Conservation (phyloP, 1,140 invertebrate species). For the Halesus radiatus region DNA sequence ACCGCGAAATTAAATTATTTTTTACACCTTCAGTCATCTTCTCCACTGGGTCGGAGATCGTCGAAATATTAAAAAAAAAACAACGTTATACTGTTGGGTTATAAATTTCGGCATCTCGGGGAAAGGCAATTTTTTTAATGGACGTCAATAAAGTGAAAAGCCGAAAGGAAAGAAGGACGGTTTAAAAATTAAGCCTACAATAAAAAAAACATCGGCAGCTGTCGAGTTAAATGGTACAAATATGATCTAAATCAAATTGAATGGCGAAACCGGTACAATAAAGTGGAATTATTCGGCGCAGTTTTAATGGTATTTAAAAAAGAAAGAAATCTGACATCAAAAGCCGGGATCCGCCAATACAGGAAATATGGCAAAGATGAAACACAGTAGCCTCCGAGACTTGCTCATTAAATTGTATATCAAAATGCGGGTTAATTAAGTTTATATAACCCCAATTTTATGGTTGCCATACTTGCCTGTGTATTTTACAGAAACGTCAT, state of each 20-base stretch:
- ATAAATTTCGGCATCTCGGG: background rate
- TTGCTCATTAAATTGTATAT: background rate
- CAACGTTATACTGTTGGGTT: background rate
- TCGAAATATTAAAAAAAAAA: no score
- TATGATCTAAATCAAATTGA: background rate
- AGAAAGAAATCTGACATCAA: no score
- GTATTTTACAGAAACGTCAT: background rate
- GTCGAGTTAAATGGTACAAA: conserved; percentile 2
- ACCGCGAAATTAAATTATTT: no score
- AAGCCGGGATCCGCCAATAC: background rate
- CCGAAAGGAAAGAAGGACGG: background rate
- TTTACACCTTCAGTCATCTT: no score
- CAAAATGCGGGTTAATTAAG: background rate
- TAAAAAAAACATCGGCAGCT: conserved; percentile 22
- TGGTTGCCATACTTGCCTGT: background rate
- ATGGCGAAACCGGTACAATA: conserved; percentile 10
- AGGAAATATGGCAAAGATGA: background rate
- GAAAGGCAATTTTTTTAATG: background rate
- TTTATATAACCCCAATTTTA: conserved; percentile 5
- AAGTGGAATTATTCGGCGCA: background rate
- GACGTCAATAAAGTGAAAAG: background rate
- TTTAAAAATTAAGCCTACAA: background rate
- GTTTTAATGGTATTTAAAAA: background rate
- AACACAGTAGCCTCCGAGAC: conserved; percentile 2
- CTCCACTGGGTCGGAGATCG: no score